Evolutionary conservation across 2,797 vertebrate genomes (phyloP).

Genomic region (Melanotaenia trifasciata): DNA sequence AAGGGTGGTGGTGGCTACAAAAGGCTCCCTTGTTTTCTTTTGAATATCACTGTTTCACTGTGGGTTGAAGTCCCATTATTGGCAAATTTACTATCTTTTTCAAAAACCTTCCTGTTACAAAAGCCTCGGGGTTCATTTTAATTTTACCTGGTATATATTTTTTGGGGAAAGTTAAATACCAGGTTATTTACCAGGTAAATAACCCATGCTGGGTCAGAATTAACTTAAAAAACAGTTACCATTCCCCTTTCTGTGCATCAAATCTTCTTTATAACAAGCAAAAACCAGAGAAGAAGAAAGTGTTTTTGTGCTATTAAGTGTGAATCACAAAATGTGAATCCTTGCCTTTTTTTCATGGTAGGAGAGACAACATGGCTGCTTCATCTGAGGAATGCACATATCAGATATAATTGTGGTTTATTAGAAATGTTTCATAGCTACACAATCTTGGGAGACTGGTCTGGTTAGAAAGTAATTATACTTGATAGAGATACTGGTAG

Average conservation of each 20-base stretch:
- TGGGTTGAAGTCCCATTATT: neutral
- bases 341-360: no score
- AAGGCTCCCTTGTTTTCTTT: neutral
- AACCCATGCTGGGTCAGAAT: neutral
- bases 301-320: neutral
- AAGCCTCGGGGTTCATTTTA: no score
- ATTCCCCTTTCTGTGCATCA: neutral
- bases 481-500: conserved; percentile 1
- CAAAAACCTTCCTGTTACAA: no score
- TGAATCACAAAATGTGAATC: no score
- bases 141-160: no score
- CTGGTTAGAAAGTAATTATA: neutral
- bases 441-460: neutral
- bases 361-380: neutral
- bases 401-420: neutral
- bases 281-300: neutral
- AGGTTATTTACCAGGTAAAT: no score
- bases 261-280: neutral
- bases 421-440: conserved; percentile 1
- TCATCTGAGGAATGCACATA: neutral
- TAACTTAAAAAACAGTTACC: neutral
- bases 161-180: no score
- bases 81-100: no score
- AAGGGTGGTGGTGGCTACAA: neutral
- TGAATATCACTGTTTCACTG: neutral